Evolutionary conservation across 2,888 invertebrate species (phyloP).

Genomic region (Diloba caeruleocephala): DNA sequence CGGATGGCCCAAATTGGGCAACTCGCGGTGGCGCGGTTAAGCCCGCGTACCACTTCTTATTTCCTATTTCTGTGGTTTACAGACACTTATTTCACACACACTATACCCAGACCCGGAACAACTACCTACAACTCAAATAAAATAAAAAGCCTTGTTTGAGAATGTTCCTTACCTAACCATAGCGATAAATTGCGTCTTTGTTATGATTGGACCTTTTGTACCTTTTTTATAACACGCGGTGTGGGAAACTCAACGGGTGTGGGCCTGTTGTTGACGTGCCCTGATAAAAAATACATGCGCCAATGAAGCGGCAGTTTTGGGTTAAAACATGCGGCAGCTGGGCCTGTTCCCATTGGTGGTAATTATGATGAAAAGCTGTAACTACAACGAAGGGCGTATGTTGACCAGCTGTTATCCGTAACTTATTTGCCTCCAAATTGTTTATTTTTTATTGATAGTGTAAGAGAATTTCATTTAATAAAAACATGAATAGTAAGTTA

Average conservation of each 20-base stretch:
- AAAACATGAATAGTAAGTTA: no score
- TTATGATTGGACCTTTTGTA: slow-evolving; percentile 16
- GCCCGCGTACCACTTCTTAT: no score
- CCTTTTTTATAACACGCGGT: background rate
- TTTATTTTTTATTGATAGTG: no score
- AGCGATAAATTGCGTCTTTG: background rate
- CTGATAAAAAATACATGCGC: slow-evolving; percentile 40
- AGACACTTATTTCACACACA: no score
- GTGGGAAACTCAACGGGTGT: slow-evolving; percentile 9
- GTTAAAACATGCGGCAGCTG: slow-evolving; percentile 32
- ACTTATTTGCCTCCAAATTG: slow-evolving; percentile 8
- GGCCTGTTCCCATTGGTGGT: slow-evolving; percentile 20
- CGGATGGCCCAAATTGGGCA: no score
- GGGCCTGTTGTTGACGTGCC: slow-evolving; percentile 36
- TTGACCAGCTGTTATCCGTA: slow-evolving; percentile 23
- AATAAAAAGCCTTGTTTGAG: no score
- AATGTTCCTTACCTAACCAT: no score
- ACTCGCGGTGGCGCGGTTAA: no score
- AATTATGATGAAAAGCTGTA: slow-evolving; percentile 20
- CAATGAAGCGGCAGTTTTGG: slow-evolving; percentile 45
- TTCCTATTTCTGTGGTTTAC: no score
- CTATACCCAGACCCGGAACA: no score
- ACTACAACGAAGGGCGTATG: slow-evolving; percentile 7
- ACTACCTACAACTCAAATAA: no score
- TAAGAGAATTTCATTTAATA: no score